These are phyloP conservation scores for Macrobrachium nipponense DNA, from an alignment of 1,140 invertebrate genomes.

Conservation along the genomic window DNA sequence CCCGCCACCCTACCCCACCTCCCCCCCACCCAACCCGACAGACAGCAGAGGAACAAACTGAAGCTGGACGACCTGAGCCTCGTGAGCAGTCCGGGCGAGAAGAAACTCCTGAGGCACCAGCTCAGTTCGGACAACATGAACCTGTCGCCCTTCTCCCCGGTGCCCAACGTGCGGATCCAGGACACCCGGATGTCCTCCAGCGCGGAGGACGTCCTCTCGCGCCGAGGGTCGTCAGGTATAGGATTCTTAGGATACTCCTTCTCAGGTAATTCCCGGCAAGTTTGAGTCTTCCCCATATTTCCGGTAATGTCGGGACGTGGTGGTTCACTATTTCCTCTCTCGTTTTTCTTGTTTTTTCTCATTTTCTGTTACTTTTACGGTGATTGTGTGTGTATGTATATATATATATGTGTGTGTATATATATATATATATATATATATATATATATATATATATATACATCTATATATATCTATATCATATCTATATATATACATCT, in stretches of 20 bases:
- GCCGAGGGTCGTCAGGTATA: constrained; percentile 63
- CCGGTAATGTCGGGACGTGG: too few species aligned
- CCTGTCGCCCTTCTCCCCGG: constrained; percentile 60
- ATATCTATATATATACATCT: too few species aligned
- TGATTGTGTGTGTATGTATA: too few species aligned
- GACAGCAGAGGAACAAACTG: constrained; percentile 84
- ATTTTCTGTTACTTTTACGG: too few species aligned
- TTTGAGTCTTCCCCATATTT: too few species aligned
- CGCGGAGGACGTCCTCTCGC: constrained; percentile 59
- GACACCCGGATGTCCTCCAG: constrained; percentile 63
- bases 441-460: constrained; percentile 5
- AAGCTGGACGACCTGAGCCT: constrained; percentile 82
- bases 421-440: too few species aligned
- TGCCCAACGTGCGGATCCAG: constrained; percentile 61
- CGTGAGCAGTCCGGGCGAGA: constrained; percentile 67
- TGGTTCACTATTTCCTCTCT: too few species aligned
- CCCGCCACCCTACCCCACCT: not conserved
- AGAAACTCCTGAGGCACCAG: constrained; percentile 78
- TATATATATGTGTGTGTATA: too few species aligned
- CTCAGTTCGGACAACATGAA: constrained; percentile 86
- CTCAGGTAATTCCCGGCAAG: constrained; percentile 61
- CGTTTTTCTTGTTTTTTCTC: too few species aligned
- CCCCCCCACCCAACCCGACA: constrained; percentile 62
- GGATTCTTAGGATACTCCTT: constrained; percentile 59
- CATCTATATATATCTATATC: too few species aligned